These are phyloP conservation scores for Drosophila suzukii DNA, from an alignment of 1,140 invertebrate species.

Conservation along the genomic window DNA sequence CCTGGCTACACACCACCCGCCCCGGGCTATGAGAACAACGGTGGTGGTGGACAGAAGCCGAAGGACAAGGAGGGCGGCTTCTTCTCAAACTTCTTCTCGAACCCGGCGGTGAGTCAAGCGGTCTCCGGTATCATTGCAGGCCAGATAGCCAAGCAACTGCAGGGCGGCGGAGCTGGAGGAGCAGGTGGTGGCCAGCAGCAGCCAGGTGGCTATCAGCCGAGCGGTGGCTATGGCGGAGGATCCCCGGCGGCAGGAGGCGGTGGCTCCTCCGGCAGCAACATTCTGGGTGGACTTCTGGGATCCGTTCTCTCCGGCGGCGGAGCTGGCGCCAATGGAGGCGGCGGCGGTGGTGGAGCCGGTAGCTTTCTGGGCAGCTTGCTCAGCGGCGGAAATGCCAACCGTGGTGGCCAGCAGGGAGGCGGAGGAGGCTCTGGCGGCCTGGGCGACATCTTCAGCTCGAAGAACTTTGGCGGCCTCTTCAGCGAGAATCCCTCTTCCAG, in stretches of 20 bases:
- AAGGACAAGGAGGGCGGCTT: slow-evolving; percentile 82
- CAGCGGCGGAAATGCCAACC: slow-evolving; percentile 49
- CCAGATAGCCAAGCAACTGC: slow-evolving; percentile 77
- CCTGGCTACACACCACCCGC: slow-evolving; percentile 69
- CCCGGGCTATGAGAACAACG: slow-evolving; percentile 63
- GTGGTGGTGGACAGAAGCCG: slow-evolving; percentile 65
- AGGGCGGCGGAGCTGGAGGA: slow-evolving; percentile 59
- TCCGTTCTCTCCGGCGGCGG: slow-evolving; percentile 67
- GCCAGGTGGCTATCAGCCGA: slow-evolving; percentile 66
- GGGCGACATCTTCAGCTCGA: slow-evolving; percentile 72
- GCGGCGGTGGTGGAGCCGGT: slow-evolving; percentile 51
- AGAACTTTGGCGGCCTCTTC: slow-evolving; percentile 78
- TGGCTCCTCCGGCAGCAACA: slow-evolving; percentile 49
- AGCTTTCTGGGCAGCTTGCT: slow-evolving; percentile 71
- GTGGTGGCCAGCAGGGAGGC: slow-evolving; percentile 30
- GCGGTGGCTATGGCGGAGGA: slow-evolving; percentile 68
- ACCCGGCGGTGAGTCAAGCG: slow-evolving; percentile 81
- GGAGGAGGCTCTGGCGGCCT: slow-evolving; percentile 52
- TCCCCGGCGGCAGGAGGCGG: slow-evolving; percentile 38
- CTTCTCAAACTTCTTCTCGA: slow-evolving; percentile 81
- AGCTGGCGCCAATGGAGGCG: slow-evolving; percentile 23
- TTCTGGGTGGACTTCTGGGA: slow-evolving; percentile 65
- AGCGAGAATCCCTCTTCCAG: slow-evolving; percentile 73
- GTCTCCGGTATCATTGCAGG: slow-evolving; percentile 82
- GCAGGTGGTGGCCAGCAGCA: slow-evolving; percentile 45